Evolutionary conservation across 2,888 invertebrate species (phyloP).

Genomic region (Phyto melanocephala): DNA sequence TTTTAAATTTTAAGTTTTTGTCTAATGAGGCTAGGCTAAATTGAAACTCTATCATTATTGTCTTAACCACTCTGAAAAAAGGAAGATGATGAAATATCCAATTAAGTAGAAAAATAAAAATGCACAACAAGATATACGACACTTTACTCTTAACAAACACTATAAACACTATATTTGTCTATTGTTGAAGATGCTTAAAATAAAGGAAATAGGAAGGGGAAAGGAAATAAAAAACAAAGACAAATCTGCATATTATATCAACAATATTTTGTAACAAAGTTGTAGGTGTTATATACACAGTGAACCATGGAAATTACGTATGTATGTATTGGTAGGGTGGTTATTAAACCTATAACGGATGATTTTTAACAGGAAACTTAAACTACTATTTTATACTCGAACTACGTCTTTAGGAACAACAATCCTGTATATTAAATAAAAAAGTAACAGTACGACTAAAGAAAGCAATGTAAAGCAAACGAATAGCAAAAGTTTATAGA

Average conservation of each 20-base stretch:
- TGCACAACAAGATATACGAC: conserved; percentile 22
- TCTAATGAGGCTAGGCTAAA: neutral
- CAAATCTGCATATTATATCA: conserved; percentile 51
- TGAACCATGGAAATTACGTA: too few species aligned
- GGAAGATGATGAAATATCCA: conserved; percentile 33
- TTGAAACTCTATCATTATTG: neutral
- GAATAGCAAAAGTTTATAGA: conserved; percentile 7
- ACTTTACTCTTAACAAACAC: neutral
- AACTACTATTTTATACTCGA: conserved; percentile 42
- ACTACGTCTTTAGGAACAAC: conserved; percentile 7
- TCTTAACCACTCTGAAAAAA: neutral
- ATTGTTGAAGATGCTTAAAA: conserved; percentile 21
- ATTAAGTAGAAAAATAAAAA: conserved; percentile 24
- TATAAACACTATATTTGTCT: conserved; percentile 11
- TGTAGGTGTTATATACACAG: conserved; percentile 36
- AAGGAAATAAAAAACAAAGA: neutral
- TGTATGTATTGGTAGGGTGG: conserved; percentile 27
- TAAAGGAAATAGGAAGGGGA: neutral
- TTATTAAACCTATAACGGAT: conserved; percentile 54
- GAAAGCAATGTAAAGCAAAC: neutral
- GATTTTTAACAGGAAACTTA: conserved; percentile 46
- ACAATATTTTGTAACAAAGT: conserved; percentile 6
- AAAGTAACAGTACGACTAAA: conserved; percentile 7
- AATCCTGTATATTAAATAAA: conserved; percentile 29
- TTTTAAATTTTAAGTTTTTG: neutral